Evolutionary conservation across 2,113 vertebrate species (phyloP).

Genomic region (Theropithecus gelada): DNA sequence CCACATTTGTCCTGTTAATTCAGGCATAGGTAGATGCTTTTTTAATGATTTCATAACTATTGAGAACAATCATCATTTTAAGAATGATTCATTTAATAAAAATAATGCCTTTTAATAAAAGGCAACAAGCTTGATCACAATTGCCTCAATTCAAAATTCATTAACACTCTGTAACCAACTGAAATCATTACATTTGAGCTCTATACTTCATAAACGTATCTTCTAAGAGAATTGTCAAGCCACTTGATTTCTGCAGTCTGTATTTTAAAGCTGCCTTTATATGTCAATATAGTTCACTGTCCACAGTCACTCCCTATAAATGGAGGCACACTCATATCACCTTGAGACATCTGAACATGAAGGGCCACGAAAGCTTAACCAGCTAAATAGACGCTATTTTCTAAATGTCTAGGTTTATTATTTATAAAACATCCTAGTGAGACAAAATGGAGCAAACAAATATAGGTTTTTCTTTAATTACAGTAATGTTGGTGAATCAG

Average conservation of each 20-base stretch:
- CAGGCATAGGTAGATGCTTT: conserved; percentile 20
- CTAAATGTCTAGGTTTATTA: conserved; percentile 55
- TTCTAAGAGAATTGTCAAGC: not conserved
- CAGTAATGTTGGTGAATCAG: conserved; percentile 67
- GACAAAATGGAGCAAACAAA: conserved; percentile 56
- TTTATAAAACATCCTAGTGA: conserved; percentile 56
- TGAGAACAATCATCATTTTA: conserved; percentile 52
- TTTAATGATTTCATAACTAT: conserved; percentile 59
- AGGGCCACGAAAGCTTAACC: not conserved
- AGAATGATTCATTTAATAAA: conserved; percentile 29
- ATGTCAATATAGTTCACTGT: not conserved
- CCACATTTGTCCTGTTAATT: not conserved
- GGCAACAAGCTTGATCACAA: conserved; percentile 54
- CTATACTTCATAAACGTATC: not conserved
- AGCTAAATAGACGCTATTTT: conserved; percentile 48
- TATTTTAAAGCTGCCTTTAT: not conserved
- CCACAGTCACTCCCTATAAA: not conserved
- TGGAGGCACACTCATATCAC: not conserved
- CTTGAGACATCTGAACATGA: not conserved
- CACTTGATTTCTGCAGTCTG: not conserved
- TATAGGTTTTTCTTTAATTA: conserved; percentile 67
- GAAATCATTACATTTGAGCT: not conserved
- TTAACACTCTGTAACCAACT: conserved; percentile 15
- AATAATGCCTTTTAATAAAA: not conserved
- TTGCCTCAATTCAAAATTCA: conserved; percentile 59